Percentiles rank a stretch among this genome's conserved stretches.
Conservation (phyloP, 2,113 vertebrate species). For the Vulpes vulpes region DNA sequence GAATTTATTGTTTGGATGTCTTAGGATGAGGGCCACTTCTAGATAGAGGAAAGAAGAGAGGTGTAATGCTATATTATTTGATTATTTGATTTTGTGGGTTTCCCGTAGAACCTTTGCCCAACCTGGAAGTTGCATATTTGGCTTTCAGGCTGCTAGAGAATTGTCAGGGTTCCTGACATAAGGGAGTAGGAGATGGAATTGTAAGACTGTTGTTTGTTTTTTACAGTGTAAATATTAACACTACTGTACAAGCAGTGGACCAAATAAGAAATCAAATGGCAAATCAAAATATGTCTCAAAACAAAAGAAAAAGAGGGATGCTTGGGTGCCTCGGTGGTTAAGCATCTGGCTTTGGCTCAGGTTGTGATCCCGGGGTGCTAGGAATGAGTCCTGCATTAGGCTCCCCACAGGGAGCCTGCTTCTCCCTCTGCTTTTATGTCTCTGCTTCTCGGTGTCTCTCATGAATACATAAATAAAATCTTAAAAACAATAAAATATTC, state of each 20-base stretch:
- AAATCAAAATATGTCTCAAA: neutral
- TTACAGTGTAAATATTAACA: neutral
- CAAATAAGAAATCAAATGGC: neutral
- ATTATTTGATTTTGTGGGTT: neutral
- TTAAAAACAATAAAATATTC: neutral
- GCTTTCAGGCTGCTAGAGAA: neutral
- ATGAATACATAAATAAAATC: no score
- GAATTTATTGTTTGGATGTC: conserved; percentile 6
- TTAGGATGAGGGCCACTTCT: neutral
- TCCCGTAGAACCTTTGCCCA: neutral
- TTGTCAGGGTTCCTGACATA: neutral
- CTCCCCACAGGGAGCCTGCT: no score
- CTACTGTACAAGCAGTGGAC: neutral
- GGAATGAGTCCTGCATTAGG: no score
- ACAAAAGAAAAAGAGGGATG: neutral
- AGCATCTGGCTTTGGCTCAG: no score
- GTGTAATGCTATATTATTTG: neutral
- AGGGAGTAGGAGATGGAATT: neutral
- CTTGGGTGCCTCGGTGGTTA: no score
- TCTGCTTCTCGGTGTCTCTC: no score
- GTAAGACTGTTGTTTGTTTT: neutral
- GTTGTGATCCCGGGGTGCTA: no score
- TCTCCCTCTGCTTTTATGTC: no score
- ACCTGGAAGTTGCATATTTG: neutral
- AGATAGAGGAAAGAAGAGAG: neutral